Evolutionary conservation across 2,888 invertebrate genomes (phyloP).

Genomic region (Adineta ricciae): DNA sequence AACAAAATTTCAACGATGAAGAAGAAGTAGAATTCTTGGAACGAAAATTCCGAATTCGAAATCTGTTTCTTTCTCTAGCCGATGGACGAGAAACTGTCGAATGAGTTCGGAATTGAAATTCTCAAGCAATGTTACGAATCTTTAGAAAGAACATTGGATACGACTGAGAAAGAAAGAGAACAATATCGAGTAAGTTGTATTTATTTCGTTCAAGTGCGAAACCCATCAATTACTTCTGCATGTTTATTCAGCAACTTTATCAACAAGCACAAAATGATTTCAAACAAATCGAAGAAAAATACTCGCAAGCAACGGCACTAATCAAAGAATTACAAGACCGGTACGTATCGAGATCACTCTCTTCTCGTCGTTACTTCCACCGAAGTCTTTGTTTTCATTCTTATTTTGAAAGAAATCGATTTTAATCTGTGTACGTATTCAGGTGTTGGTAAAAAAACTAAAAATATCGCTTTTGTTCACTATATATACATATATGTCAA

Average conservation of each 20-base stretch:
- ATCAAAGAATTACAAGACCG: conserved; percentile 1
- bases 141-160: not conserved
- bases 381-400: not conserved
- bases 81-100: not conserved
- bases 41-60: not conserved
- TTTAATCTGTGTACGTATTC: not conserved
- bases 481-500: not conserved
- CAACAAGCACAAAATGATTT: not conserved
- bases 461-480: not conserved
- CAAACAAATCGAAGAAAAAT: conserved; percentile 3
- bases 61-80: not conserved
- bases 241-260: conserved; percentile 1
- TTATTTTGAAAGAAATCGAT: not conserved
- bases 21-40: not conserved
- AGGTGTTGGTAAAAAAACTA: conserved; percentile 4
- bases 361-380: not conserved
- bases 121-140: conserved; percentile 6
- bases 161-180: not conserved
- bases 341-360: not conserved
- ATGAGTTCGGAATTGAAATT: not conserved
- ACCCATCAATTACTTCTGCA: not conserved
- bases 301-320: not conserved
- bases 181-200: not conserved
- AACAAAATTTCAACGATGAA: not conserved
- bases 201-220: not conserved